Evolutionary conservation across 64 coral and sea anemone genomes (phyloP).

Genomic region (Stylophora pistillata): DNA sequence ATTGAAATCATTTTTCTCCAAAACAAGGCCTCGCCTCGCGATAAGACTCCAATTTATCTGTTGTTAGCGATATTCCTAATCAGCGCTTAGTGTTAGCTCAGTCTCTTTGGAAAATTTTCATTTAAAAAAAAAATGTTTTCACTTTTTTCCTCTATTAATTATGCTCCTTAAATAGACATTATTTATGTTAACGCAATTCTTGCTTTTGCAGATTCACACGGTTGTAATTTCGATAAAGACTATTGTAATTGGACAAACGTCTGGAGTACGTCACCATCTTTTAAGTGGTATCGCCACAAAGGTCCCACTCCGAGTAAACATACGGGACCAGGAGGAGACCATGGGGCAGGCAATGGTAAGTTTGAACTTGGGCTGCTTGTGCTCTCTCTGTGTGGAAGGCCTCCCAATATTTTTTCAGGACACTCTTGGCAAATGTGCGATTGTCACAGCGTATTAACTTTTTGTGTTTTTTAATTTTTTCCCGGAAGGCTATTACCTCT

Average conservation of each 20-base stretch:
- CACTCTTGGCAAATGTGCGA: too few relatives aligned
- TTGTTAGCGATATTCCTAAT: too few relatives aligned
- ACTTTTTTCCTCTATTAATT: background rate
- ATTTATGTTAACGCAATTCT: too few relatives aligned
- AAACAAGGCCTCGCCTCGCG: too few relatives aligned
- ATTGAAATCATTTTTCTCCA: too few relatives aligned
- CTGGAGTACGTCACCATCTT: conserved; percentile 77
- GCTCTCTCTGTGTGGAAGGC: background rate
- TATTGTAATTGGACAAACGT: conserved; percentile 89
- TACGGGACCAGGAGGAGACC: conserved; percentile 71
- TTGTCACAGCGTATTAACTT: background rate
- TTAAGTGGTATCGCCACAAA: conserved; percentile 73
- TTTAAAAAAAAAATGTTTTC: background rate
- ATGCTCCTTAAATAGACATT: too few relatives aligned
- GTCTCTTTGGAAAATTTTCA: background rate
- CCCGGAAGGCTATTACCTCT: conserved; percentile 46
- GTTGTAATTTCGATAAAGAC: conserved; percentile 74
- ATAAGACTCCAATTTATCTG: too few relatives aligned
- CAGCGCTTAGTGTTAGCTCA: background rate
- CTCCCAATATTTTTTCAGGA: too few relatives aligned
- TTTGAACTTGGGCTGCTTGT: background rate
- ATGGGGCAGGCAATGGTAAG: conserved; percentile 69
- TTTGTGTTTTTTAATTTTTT: background rate
- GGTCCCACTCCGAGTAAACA: conserved; percentile 77
- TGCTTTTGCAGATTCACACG: conserved; percentile 28